Evolutionary conservation across 2,888 invertebrate species (phyloP).

Genomic region (Diloba caeruleocephala): DNA sequence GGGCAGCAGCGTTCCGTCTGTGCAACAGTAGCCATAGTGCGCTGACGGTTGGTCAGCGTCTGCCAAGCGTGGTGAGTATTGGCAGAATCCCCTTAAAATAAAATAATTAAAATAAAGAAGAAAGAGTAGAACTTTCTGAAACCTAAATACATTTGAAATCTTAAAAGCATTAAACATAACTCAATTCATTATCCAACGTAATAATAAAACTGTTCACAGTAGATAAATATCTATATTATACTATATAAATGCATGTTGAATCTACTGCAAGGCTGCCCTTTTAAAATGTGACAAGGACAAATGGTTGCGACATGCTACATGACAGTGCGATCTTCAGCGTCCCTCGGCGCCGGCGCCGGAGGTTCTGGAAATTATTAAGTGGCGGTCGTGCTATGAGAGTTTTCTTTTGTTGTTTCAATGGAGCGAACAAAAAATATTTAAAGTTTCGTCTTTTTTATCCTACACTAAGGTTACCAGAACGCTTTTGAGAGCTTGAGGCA

Average conservation of each 20-base stretch:
- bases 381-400: slow-evolving; percentile 24
- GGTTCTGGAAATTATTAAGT: slow-evolving; percentile 47
- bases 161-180: not conserved
- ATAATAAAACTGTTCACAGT: not conserved
- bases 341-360: slow-evolving; percentile 30
- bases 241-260: slow-evolving; percentile 19
- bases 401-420: slow-evolving; percentile 34
- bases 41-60: too few species aligned
- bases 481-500: too few species aligned
- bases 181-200: too few species aligned
- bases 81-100: too few species aligned
- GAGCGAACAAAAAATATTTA: too few species aligned
- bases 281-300: slow-evolving; percentile 56
- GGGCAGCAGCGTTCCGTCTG: too few species aligned
- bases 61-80: too few species aligned
- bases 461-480: too few species aligned
- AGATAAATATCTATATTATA: slow-evolving; percentile 17
- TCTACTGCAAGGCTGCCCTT: slow-evolving; percentile 46
- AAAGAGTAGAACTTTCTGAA: too few species aligned
- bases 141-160: not conserved
- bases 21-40: too few species aligned
- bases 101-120: too few species aligned
- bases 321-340: slow-evolving; percentile 51
- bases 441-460: too few species aligned
- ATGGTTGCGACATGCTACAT: slow-evolving; percentile 47